Evolutionary conservation across 1,140 invertebrate species (phyloP), one percentile per base, ranked within the genome.

Genomic region (Macrosteles quadrilineatus): DNA sequence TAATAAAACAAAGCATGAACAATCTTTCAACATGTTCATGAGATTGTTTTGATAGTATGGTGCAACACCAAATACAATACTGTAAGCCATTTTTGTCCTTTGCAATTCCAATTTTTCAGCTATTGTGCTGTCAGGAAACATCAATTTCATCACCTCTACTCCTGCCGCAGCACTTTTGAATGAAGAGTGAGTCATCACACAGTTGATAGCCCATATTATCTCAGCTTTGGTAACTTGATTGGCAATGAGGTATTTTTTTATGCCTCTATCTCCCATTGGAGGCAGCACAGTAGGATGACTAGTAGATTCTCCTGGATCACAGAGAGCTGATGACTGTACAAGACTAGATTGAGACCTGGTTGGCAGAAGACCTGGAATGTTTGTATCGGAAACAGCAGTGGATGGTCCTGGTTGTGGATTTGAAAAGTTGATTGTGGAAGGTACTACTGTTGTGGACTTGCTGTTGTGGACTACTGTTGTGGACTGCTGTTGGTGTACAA

Each of bases 31-130:
- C 19, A 11, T 23, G 19, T n/a, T 21, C 6, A 55, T 9, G 9
- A 55, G 23, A 11, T 55, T 14, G 6, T 23, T 55, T 12, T 55
- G 11, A 23, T 45, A 67, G 31, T 67, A 45, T 45, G 64, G 64
- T 19, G 25, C 64, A 45, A 67, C 19, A 25, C 64, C 64, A 67
- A 45, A 45, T 6, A 36, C 27, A 32, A 67, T 67, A 25, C 27
- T 67, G 64, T 67, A 67, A 23, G 64, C 64, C 19, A 67, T 67
- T 30, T 67, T 67, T 21, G 64, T 67, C n/a, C 29, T 29, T 30
- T 29, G 31, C 21, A 67, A 23, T 67, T 67, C 23, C 21, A 67
- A 2, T 45, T 29, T 36, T 45, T 27, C n/a, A 67, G 64, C 64
- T 19, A 67, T 67, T 19, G 2, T 27, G 36, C 25, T 32, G 21